Percentiles rank a stretch among this genome's conserved stretches.
Evolutionary conservation across 2,797 vertebrate genomes (phyloP).

Genomic region (Nothura maculosa): DNA sequence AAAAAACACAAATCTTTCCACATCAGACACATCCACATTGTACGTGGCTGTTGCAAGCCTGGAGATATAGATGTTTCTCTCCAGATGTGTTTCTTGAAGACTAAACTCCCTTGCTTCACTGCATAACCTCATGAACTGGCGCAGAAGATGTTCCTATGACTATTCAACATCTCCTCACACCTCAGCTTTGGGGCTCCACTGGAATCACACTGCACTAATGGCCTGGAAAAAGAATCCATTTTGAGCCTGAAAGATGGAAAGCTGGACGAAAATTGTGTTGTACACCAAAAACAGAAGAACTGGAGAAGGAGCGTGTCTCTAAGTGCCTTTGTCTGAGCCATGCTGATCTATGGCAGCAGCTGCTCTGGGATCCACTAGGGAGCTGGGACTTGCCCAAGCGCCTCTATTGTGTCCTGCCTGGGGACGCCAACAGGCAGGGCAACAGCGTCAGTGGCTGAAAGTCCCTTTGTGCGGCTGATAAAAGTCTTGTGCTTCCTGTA

Average conservation of each 20-base stretch:
- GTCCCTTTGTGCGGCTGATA: background rate
- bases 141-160: background rate
- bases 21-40: background rate
- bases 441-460: background rate
- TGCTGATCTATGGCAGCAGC: rapidly evolving
- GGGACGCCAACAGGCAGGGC: background rate
- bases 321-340: rapidly evolving
- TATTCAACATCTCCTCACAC: rapidly evolving
- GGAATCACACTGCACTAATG: rapidly evolving
- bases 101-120: background rate
- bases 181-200: rapidly evolving
- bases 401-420: background rate
- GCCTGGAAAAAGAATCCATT: background rate
- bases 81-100: background rate
- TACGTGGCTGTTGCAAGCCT: background rate
- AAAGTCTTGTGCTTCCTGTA: background rate
- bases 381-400: rapidly evolving
- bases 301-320: rapidly evolving
- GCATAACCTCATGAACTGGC: rapidly evolving
- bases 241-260: background rate
- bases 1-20: constrained; percentile 48
- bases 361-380: background rate
- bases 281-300: rapidly evolving
- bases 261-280: background rate
- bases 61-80: background rate